Evolutionary conservation across 2,113 vertebrate species (phyloP).

Genomic region (Semnopithecus entellus): DNA sequence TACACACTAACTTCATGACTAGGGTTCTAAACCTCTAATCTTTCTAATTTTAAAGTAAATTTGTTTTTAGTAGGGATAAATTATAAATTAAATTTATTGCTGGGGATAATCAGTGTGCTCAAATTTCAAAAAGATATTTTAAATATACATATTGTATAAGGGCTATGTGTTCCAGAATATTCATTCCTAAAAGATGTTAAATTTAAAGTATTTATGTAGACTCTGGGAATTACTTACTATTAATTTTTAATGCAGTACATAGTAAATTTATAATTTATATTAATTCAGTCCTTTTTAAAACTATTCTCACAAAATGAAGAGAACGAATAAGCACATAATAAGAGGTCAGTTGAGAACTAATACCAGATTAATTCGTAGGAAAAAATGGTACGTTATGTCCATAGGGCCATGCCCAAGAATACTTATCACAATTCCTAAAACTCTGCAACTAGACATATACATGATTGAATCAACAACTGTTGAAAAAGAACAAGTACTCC

Average conservation of each 20-base stretch:
- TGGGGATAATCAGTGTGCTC: background rate
- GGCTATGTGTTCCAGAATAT: background rate
- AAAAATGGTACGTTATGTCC: background rate
- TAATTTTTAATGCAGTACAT: background rate
- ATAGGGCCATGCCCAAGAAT: background rate
- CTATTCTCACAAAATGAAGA: background rate
- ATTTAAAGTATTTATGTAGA: background rate
- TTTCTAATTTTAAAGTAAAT: conserved; percentile 18
- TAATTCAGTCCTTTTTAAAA: background rate
- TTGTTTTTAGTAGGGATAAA: conserved; percentile 6
- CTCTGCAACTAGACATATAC: background rate
- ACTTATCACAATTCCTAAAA: background rate
- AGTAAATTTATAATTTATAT: background rate
- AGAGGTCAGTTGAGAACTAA: background rate
- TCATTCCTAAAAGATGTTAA: background rate
- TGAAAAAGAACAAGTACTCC: background rate
- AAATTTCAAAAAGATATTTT: background rate
- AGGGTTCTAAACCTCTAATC: background rate
- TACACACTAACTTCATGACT: background rate
- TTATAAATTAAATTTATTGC: background rate
- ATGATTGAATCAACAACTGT: background rate
- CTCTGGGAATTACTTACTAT: background rate
- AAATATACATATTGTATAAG: background rate
- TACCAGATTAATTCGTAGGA: background rate
- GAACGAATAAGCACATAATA: background rate